phyloP scores from a whole-genome alignment of 2,888 invertebrate genomes.

The Aspidapion aeneum region DNA sequence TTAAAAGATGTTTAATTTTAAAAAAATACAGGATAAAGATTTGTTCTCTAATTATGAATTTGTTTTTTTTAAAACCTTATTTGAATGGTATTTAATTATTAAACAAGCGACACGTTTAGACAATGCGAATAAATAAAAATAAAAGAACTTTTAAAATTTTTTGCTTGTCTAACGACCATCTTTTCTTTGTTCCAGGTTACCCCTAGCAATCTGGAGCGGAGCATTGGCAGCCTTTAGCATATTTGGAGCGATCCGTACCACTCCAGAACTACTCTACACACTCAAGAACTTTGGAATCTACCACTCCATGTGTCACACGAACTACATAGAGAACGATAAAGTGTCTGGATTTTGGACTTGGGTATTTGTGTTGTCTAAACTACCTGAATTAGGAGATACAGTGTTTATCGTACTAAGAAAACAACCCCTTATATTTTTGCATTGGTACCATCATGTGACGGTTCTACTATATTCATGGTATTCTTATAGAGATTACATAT shows the following conservation, averaged over 20 bases:
- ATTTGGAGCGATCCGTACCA: neutral
- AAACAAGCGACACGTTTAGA: too few relatives aligned
- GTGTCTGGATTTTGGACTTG: conserved; percentile 1
- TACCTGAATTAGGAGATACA: conserved; percentile 2
- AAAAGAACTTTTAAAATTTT: too few relatives aligned
- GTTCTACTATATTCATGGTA: neutral
- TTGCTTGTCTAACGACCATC: too few relatives aligned
- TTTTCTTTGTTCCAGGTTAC: neutral
- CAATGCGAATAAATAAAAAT: too few relatives aligned
- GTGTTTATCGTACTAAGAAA: neutral
- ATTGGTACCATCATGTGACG: conserved; percentile 3
- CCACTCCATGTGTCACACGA: neutral
- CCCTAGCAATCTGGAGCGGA: neutral
- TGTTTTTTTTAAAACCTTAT: too few relatives aligned
- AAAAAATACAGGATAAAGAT: too few relatives aligned
- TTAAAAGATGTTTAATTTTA: too few relatives aligned
- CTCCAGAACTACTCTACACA: neutral
- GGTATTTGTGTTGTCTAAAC: neutral
- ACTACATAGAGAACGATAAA: conserved; percentile 2
- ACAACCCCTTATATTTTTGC: neutral
- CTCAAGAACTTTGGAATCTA: neutral
- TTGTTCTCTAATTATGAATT: too few relatives aligned
- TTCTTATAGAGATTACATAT: neutral
- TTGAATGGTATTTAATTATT: too few relatives aligned
- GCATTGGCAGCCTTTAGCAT: neutral